phyloP scores from a whole-genome alignment of 35 echinoderm and acorn worm genomes.

The Apostichopus californicus region DNA sequence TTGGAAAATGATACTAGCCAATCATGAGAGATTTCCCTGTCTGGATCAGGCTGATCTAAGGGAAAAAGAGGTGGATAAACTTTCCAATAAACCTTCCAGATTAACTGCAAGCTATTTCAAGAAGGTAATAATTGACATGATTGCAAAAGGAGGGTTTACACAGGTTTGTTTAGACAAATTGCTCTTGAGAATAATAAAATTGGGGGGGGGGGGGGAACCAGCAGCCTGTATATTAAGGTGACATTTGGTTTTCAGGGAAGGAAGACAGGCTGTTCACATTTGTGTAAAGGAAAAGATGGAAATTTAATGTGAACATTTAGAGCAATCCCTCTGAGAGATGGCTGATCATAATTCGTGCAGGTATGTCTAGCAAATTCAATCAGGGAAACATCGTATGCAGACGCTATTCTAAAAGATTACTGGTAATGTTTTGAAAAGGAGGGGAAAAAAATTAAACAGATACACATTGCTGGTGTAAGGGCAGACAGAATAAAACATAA shows the following conservation, averaged over 20 bases:
- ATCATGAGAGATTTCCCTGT: background rate
- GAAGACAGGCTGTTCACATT: slow-evolving; percentile 22
- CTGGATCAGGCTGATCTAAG: slow-evolving; percentile 10
- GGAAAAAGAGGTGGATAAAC: slow-evolving; percentile 24
- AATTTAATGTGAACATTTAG: background rate
- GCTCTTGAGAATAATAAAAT: slow-evolving; percentile 20
- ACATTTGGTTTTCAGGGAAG: slow-evolving; percentile 26
- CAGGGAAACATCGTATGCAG: background rate
- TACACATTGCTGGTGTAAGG: too few relatives aligned
- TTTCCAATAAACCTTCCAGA: slow-evolving; percentile 25
- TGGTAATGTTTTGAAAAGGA: too few relatives aligned
- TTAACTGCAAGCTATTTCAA: background rate
- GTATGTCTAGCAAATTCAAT: background rate
- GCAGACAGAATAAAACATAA: too few relatives aligned
- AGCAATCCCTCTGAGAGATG: background rate
- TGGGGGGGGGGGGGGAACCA: background rate
- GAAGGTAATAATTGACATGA: slow-evolving; percentile 48
- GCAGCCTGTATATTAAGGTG: slow-evolving; percentile 28
- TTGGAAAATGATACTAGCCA: slow-evolving; percentile 20
- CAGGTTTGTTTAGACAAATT: slow-evolving; percentile 52
- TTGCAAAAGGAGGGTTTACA: background rate
- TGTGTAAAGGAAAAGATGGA: background rate
- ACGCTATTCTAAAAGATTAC: too few relatives aligned
- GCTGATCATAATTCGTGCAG: background rate
- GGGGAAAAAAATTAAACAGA: too few relatives aligned